Evolutionary conservation across 2,797 vertebrate species (phyloP).

Genomic region (Melanotaenia pygmaea): DNA sequence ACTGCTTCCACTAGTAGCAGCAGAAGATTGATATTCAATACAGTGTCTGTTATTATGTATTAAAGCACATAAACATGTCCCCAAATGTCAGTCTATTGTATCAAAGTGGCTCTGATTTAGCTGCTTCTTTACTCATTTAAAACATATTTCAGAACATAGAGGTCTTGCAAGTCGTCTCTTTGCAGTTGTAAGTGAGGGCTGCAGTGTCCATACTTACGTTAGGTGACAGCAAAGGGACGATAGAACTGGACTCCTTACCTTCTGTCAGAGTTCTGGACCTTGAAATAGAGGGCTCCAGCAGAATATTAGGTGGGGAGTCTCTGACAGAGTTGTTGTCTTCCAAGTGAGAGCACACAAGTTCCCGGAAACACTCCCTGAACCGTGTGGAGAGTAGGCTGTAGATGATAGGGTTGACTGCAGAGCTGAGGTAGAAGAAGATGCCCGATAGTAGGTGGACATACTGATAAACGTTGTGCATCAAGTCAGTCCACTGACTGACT

Average conservation of each 20-base stretch:
- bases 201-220: conserved; percentile 47
- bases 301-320: conserved; percentile 72
- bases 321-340: conserved; percentile 62
- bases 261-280: conserved; percentile 33
- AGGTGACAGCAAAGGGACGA: conserved; percentile 59
- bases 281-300: conserved; percentile 53
- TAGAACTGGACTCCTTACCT: conserved; percentile 42
- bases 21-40: background rate
- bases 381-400: conserved; percentile 86
- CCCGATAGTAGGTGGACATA: conserved; percentile 86
- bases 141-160: conserved; percentile 58
- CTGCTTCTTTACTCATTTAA: background rate
- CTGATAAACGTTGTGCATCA: conserved; percentile 84
- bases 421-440: conserved; percentile 86
- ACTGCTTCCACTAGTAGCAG: background rate
- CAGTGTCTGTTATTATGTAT: background rate
- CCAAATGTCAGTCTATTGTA: background rate
- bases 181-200: conserved; percentile 37
- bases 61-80: background rate
- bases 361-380: conserved; percentile 83
- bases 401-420: conserved; percentile 85
- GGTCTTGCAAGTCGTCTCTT: conserved; percentile 46
- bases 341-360: conserved; percentile 75
- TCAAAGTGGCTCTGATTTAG: background rate
- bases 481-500: conserved; percentile 85